Conservation (phyloP, 1,140 invertebrate genomes). For the Trichonephila clavata region DNA sequence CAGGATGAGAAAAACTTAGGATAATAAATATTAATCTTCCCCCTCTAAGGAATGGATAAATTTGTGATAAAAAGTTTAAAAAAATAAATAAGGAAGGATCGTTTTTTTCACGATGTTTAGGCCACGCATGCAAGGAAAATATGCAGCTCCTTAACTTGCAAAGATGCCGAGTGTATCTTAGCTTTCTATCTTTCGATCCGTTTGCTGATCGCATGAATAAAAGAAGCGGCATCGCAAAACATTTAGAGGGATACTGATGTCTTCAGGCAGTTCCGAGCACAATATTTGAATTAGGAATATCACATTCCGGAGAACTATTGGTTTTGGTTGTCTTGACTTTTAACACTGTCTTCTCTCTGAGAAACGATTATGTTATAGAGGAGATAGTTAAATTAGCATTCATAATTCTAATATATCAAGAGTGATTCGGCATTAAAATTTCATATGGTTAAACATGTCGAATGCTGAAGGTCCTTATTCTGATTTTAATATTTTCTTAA, state of each 20-base stretch:
- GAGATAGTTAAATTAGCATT: too few relatives aligned
- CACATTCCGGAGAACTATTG: not conserved
- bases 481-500: too few relatives aligned
- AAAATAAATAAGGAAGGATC: slow-evolving; percentile 4
- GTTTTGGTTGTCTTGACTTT: not conserved
- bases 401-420: too few relatives aligned
- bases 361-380: too few relatives aligned
- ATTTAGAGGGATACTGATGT: slow-evolving; percentile 24
- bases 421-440: too few relatives aligned
- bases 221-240: not conserved
- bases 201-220: slow-evolving; percentile 26
- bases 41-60: not conserved
- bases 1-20: not conserved
- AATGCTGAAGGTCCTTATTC: too few relatives aligned
- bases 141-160: slow-evolving; percentile 27
- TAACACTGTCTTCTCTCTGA: too few relatives aligned
- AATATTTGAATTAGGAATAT: slow-evolving; percentile 44
- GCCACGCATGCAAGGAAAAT: slow-evolving; percentile 2
- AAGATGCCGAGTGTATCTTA: not conserved
- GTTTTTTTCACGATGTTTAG: slow-evolving; percentile 23
- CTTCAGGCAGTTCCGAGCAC: not conserved
- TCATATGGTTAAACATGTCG: too few relatives aligned
- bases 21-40: slow-evolving; percentile 50
- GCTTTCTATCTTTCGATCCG: not conserved
- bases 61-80: not conserved